phyloP scores from a whole-genome alignment of 35 echinoderm and acorn worm species.

The Stichopus chloronotus region DNA sequence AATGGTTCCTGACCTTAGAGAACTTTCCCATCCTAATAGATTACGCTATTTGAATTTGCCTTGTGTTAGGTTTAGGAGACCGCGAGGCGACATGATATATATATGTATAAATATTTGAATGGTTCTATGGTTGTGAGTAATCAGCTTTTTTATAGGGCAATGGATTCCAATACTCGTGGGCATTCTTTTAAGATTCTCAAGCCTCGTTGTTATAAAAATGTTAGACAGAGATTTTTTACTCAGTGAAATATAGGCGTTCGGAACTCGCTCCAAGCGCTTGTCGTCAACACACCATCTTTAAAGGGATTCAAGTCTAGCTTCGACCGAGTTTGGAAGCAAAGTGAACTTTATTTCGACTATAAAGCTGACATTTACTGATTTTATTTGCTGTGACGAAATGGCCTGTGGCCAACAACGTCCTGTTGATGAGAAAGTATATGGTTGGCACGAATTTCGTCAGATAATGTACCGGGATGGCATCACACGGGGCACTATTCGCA shows the following conservation, averaged over 20 bases:
- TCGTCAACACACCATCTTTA: slow-evolving; percentile 2
- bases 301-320: slow-evolving; percentile 18
- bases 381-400: not conserved
- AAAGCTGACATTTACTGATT: not conserved
- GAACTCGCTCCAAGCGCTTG: not conserved
- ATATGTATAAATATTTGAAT: slow-evolving; percentile 35
- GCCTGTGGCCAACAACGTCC: slow-evolving; percentile 28
- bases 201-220: too few relatives aligned
- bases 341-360: not conserved
- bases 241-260: not conserved
- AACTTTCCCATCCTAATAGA: not conserved
- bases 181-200: not conserved
- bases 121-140: not conserved
- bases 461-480: too few relatives aligned
- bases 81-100: not conserved
- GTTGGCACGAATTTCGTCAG: not conserved
- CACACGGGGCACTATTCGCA: too few relatives aligned
- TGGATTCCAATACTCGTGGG: not conserved
- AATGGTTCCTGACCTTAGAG: not conserved
- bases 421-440: not conserved
- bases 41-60: not conserved
- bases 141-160: not conserved
- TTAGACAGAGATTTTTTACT: not conserved
- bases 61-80: not conserved
- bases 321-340: not conserved